Percentiles rank a stretch among this genome's conserved stretches.
These are phyloP conservation scores for Oxyura jamaicensis DNA, from an alignment of 2,113 vertebrate species.

Conservation along the genomic window DNA sequence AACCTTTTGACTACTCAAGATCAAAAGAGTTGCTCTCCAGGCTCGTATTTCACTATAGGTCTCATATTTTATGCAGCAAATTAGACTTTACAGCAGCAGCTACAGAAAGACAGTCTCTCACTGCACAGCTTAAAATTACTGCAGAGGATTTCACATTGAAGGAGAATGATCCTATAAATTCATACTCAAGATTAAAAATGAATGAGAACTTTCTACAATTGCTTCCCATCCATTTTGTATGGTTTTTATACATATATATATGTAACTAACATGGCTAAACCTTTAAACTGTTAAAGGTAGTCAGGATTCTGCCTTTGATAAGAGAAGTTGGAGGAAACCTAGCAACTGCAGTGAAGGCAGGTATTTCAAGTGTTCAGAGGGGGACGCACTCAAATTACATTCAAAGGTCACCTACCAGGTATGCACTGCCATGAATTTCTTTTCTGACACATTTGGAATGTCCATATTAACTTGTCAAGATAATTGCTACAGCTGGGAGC, in stretches of 20 bases:
- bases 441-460: slow-evolving; percentile 4
- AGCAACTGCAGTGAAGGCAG: neutral
- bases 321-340: neutral
- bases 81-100: slow-evolving; percentile 59
- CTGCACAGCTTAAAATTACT: neutral
- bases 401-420: slow-evolving; percentile 1
- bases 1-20: slow-evolving; percentile 77
- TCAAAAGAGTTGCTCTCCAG: slow-evolving; percentile 75
- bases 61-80: slow-evolving; percentile 67
- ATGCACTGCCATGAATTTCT: neutral
- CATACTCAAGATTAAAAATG: neutral
- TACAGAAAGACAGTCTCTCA: slow-evolving; percentile 18
- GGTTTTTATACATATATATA: neutral
- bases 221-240: neutral
- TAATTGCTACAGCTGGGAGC: slow-evolving; percentile 53
- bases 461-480: slow-evolving; percentile 33
- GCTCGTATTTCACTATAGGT: slow-evolving; percentile 69
- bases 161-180: neutral
- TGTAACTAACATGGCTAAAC: neutral
- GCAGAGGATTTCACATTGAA: neutral
- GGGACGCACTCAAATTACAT: neutral
- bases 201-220: neutral
- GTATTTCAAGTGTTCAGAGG: neutral
- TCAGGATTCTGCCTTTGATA: neutral
- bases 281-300: neutral